phyloP scores from a whole-genome alignment of 64 coral and sea anemone genomes.

The Stichodactyla mertensii region DNA sequence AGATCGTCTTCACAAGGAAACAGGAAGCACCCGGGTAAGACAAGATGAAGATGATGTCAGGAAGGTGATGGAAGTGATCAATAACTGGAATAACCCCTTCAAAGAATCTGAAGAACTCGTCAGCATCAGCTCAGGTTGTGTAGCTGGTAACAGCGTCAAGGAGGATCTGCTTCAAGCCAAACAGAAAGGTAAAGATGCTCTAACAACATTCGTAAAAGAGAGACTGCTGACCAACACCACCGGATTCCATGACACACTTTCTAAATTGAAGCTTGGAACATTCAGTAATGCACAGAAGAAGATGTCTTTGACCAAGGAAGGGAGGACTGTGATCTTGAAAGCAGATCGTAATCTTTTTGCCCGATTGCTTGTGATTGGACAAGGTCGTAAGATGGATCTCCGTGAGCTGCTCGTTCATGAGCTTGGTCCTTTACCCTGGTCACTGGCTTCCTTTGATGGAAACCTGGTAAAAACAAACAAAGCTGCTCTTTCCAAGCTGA shows the following conservation, averaged over 20 bases:
- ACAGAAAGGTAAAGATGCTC: slow-evolving; percentile 21
- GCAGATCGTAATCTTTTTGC: slow-evolving; percentile 49
- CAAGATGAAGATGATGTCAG: slow-evolving; percentile 50
- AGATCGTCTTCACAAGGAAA: slow-evolving; percentile 15
- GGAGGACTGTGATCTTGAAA: not conserved
- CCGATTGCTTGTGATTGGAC: slow-evolving; percentile 15
- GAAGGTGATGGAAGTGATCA: slow-evolving; percentile 32
- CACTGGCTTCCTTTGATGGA: slow-evolving; percentile 45
- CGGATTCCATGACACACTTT: slow-evolving; percentile 40
- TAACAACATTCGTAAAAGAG: slow-evolving; percentile 26
- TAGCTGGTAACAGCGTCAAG: slow-evolving; percentile 5
- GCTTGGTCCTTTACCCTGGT: slow-evolving; percentile 56
- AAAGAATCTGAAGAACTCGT: slow-evolving; percentile 23
- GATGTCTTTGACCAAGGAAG: not conserved
- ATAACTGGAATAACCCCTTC: slow-evolving; percentile 30
- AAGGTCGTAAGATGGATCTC: slow-evolving; percentile 39
- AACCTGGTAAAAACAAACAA: slow-evolving; percentile 52
- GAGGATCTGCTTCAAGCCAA: slow-evolving; percentile 14
- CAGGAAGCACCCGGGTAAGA: not conserved
- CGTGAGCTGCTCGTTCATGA: slow-evolving; percentile 45
- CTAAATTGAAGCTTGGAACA: slow-evolving; percentile 50
- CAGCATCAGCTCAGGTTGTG: slow-evolving; percentile 28
- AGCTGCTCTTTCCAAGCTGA: slow-evolving; percentile 35
- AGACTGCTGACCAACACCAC: slow-evolving; percentile 30
- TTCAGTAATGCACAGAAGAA: slow-evolving; percentile 32